phyloP scores from a whole-genome alignment of 2,888 invertebrate species.

The Leptinotarsa peninsularis region DNA sequence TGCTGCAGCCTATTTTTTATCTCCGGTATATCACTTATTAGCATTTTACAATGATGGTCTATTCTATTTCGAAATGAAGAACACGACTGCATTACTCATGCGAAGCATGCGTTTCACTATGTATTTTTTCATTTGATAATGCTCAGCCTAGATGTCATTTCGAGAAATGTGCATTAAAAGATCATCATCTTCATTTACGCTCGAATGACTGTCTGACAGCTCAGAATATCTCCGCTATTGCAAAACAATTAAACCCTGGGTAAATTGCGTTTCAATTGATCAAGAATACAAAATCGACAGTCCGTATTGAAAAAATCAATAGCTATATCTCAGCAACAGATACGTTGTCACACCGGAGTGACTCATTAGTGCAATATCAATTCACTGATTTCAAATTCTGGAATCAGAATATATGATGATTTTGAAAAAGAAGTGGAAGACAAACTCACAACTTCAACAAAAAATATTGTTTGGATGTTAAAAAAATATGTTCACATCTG shows the following conservation, averaged over 20 bases:
- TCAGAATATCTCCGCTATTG: neutral
- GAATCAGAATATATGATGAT: no score
- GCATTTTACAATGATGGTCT: constrained; percentile 34
- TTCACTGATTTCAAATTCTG: no score
- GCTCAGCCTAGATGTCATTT: neutral
- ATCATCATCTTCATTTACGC: constrained; percentile 2
- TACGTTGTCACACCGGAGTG: no score
- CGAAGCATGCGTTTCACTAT: neutral
- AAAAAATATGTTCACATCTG: no score
- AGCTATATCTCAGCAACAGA: no score
- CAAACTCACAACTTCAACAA: no score
- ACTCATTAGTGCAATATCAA: no score
- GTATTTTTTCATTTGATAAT: neutral
- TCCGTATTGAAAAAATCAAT: no score
- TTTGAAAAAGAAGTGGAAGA: no score
- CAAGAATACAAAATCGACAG: no score
- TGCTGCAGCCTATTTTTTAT: constrained; percentile 28
- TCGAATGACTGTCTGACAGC: neutral
- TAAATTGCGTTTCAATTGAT: no score
- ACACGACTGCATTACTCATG: constrained; percentile 18
- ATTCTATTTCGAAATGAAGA: constrained; percentile 27
- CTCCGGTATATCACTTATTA: constrained; percentile 36
- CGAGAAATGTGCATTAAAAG: neutral
- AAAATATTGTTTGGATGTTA: no score
- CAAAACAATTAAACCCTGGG: neutral